These are phyloP conservation scores for Oryzaephilus surinamensis DNA, from an alignment of 1,140 invertebrate species.

Conservation along the genomic window DNA sequence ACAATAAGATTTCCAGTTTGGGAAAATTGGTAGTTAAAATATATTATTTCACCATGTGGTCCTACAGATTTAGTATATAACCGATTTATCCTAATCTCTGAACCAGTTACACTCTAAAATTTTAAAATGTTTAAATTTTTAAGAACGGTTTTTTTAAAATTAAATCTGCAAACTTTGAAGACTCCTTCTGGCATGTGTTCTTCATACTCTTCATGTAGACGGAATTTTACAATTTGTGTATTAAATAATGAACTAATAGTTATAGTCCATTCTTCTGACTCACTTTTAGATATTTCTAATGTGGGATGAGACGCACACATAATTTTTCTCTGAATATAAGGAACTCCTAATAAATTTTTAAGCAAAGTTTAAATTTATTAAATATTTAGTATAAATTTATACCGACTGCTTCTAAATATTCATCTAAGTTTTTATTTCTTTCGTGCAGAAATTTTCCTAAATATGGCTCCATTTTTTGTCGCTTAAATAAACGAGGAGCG, in stretches of 20 bases:
- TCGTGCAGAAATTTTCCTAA: conserved; percentile 50
- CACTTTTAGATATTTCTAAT: conserved; percentile 43
- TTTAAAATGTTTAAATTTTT: conserved; percentile 16
- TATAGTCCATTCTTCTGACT: conserved; percentile 44
- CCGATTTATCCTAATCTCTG: conserved; percentile 42
- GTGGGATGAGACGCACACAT: conserved; percentile 46
- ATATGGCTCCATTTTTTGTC: too few species aligned
- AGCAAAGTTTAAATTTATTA: conserved; percentile 6
- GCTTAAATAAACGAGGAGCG: too few species aligned
- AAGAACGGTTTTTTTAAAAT: conserved; percentile 22
- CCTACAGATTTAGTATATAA: conserved; percentile 41
- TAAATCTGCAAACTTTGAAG: conserved; percentile 26
- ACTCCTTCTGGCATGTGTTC: conserved; percentile 39
- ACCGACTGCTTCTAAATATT: conserved; percentile 51
- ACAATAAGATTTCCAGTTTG: conserved; percentile 47
- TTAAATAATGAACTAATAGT: conserved; percentile 42
- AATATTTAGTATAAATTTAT: conserved; percentile 30
- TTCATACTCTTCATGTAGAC: conserved; percentile 41
- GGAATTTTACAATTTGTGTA: conserved; percentile 37
- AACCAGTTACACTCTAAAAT: conserved; percentile 42
- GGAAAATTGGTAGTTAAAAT: conserved; percentile 43
- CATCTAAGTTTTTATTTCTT: conserved; percentile 48
- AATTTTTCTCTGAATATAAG: conserved; percentile 50
- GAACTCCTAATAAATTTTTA: conserved; percentile 31
- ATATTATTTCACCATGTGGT: conserved; percentile 40